These are phyloP conservation scores for Xanthia icteritia DNA, from an alignment of 2,888 invertebrate genomes.

Conservation along the genomic window DNA sequence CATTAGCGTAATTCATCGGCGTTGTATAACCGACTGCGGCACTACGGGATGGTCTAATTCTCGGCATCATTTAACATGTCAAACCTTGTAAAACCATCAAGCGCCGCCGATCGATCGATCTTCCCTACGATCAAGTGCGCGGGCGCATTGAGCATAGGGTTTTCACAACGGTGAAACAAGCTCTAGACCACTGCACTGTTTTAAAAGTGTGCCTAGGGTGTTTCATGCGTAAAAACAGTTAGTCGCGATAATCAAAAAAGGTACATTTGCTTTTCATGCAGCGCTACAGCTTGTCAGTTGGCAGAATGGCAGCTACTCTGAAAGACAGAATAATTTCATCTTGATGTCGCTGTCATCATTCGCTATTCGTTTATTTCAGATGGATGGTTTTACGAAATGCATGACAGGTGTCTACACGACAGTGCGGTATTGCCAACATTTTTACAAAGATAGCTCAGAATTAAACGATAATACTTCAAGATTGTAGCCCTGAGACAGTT, in stretches of 20 bases:
- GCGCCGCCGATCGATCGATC: constrained; percentile 52
- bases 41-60: constrained; percentile 53
- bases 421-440: background rate
- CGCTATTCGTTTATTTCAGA: background rate
- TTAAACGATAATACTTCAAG: background rate
- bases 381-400: background rate
- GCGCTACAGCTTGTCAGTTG: background rate
- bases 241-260: background rate
- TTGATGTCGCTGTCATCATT: background rate
- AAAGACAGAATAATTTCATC: background rate
- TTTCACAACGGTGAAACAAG: constrained; percentile 9
- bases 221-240: background rate
- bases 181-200: background rate
- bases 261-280: background rate
- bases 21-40: constrained; percentile 16
- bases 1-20: constrained; percentile 22
- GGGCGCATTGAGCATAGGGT: constrained; percentile 44
- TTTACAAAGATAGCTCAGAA: background rate
- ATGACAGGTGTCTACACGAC: background rate
- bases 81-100: constrained; percentile 61
- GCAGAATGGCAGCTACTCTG: background rate
- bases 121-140: constrained; percentile 38
- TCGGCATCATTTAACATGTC: constrained; percentile 64
- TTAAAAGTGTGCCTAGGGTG: background rate
- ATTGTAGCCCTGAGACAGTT: constrained; percentile 37